Conservation (phyloP, 2,113 vertebrate genomes). For the Onychostruthus taczanowskii region DNA sequence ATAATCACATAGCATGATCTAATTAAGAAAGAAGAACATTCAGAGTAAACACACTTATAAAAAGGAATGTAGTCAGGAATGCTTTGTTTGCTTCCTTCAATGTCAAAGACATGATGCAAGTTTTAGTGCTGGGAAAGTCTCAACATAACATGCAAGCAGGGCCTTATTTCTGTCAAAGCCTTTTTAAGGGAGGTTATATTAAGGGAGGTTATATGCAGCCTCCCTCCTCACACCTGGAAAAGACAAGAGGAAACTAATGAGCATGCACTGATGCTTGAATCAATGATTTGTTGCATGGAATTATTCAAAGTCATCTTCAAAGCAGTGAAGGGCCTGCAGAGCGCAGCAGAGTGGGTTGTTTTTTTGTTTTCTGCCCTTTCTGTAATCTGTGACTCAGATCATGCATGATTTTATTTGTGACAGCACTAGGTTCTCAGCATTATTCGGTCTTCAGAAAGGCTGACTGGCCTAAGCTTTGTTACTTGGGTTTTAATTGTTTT, state of each 20-base stretch:
- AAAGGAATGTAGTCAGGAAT: not conserved
- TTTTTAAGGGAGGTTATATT: not conserved
- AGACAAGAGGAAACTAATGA: not conserved
- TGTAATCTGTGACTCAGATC: not conserved
- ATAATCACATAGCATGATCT: not conserved
- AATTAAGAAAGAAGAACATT: not conserved
- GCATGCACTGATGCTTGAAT: not conserved
- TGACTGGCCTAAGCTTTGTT: rapidly evolving
- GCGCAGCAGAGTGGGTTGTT: not conserved
- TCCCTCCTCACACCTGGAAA: not conserved
- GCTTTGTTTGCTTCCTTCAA: not conserved
- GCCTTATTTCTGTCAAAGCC: not conserved
- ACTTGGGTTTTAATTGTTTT: not conserved
- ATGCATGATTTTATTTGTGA: not conserved
- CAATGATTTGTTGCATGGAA: not conserved
- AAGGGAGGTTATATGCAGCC: not conserved
- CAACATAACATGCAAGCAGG: not conserved
- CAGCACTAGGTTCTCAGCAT: not conserved
- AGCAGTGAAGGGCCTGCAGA: not conserved
- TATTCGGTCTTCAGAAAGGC: not conserved
- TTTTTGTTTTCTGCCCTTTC: not conserved
- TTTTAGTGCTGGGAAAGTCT: not conserved
- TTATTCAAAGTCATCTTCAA: not conserved
- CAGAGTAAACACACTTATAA: not conserved
- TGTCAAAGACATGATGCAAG: not conserved